Percentiles rank a stretch among this genome's conserved stretches.
Conservation (phyloP, 2,113 vertebrate species). For the Peromyscus leucopus region DNA sequence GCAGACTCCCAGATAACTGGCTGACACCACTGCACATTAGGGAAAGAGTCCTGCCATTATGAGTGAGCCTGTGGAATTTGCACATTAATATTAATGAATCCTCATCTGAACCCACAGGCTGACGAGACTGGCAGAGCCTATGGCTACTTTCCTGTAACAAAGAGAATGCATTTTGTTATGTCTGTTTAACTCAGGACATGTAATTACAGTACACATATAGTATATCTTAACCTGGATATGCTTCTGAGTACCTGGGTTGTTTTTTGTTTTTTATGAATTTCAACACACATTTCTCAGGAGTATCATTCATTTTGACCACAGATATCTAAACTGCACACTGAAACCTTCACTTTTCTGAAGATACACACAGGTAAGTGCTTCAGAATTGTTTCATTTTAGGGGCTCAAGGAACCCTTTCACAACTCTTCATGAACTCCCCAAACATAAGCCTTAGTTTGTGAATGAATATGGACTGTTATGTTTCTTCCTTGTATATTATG, state of each 20-base stretch:
- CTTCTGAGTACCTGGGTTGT: not conserved
- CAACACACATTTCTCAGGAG: not conserved
- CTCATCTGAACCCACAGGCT: slow-evolving; percentile 71
- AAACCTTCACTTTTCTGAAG: not conserved
- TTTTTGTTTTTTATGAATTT: not conserved
- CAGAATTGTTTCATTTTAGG: not conserved
- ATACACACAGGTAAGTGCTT: not conserved
- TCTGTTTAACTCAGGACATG: not conserved
- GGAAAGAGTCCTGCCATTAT: slow-evolving; percentile 42
- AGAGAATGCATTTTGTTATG: not conserved
- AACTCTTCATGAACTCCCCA: not conserved
- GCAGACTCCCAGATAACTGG: slow-evolving; percentile 19
- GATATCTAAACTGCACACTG: not conserved
- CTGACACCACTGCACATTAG: not conserved
- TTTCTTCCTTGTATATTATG: not conserved
- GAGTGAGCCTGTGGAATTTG: slow-evolving; percentile 38
- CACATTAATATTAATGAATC: slow-evolving; percentile 77
- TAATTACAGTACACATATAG: not conserved
- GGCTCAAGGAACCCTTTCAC: not conserved
- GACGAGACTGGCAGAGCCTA: not conserved
- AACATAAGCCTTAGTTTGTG: not conserved
- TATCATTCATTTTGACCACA: no score
- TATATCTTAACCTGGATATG: not conserved
- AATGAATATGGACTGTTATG: not conserved
- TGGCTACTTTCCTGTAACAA: not conserved